These are phyloP conservation scores for Berghia stephanieae DNA, from an alignment of 1,140 invertebrate species.

Conservation along the genomic window DNA sequence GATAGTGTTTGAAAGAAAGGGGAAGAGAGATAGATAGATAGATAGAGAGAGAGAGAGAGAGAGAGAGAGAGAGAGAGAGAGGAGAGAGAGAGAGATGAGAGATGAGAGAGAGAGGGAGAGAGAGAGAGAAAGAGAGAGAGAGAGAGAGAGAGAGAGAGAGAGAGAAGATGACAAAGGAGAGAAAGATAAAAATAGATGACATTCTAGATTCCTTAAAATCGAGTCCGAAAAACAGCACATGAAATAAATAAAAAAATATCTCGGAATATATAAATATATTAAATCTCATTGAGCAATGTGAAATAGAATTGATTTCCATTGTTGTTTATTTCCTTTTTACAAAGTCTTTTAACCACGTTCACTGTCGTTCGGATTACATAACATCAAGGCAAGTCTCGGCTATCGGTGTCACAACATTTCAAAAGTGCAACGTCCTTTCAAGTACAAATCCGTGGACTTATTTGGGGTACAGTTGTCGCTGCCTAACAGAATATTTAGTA, in stretches of 20 bases:
- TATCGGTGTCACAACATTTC: too few species aligned
- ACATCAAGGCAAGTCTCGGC: too few species aligned
- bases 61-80: background rate
- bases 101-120: slow-evolving; percentile 11
- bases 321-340: background rate
- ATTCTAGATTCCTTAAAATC: too few species aligned
- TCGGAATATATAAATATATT: background rate
- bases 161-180: background rate
- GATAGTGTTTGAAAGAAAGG: background rate
- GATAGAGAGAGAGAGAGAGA: background rate
- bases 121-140: background rate
- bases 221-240: too few species aligned
- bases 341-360: background rate
- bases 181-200: background rate
- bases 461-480: too few species aligned
- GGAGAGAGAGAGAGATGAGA: background rate
- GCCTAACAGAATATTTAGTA: too few species aligned
- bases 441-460: too few species aligned
- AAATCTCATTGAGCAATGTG: background rate
- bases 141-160: background rate
- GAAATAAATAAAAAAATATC: background rate
- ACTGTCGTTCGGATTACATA: background rate
- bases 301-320: background rate
- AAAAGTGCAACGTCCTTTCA: too few species aligned
- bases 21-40: background rate